These are phyloP conservation scores for Microplitis demolitor DNA, from an alignment of 1,140 invertebrate genomes.

Conservation along the genomic window DNA sequence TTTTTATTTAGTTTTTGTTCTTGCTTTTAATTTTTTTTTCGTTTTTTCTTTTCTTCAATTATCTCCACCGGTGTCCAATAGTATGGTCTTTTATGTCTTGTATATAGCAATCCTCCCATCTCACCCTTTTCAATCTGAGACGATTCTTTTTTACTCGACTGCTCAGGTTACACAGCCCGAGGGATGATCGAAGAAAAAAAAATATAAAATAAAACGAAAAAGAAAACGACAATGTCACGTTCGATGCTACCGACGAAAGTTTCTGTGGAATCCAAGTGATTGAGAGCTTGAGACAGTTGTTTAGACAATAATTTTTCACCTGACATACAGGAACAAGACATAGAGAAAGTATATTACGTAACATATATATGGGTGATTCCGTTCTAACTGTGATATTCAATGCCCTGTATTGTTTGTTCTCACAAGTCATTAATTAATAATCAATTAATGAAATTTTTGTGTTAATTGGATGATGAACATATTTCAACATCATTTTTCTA, in stretches of 20 bases:
- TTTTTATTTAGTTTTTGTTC: neutral
- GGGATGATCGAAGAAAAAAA: neutral
- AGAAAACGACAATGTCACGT: slow-evolving; percentile 10
- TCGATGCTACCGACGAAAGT: neutral
- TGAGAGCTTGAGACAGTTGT: neutral
- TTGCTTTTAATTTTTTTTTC: neutral
- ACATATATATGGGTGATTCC: no score
- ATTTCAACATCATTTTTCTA: no score
- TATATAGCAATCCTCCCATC: neutral
- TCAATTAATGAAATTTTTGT: no score
- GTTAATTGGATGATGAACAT: no score
- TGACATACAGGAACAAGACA: neutral
- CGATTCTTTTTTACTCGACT: neutral
- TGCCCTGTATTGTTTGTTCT: no score
- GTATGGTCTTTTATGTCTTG: neutral
- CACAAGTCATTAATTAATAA: no score
- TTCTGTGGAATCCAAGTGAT: neutral
- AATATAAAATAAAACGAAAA: neutral
- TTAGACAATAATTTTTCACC: neutral
- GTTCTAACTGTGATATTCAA: no score
- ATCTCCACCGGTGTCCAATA: neutral
- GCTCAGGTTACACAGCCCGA: neutral
- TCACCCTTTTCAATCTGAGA: slow-evolving; percentile 12
- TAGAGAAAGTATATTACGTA: neutral
- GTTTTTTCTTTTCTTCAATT: slow-evolving; percentile 5